These are phyloP conservation scores for Cacoxenus indagator DNA, from an alignment of 2,888 invertebrate species.

Conservation along the genomic window DNA sequence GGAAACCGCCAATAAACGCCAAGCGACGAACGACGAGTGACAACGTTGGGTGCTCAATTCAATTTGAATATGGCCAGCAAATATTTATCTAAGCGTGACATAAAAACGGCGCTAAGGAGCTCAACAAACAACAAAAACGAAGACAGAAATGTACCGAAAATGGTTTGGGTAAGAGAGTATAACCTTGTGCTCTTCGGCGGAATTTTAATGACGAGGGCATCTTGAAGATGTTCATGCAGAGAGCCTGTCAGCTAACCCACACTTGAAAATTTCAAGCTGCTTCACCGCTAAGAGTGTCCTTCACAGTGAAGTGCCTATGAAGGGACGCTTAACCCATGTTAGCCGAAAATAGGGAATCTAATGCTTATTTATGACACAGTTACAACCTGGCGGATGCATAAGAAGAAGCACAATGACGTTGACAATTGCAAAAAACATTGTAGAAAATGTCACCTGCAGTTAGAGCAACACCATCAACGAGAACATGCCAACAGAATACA, in stretches of 20 bases:
- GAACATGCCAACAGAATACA: background rate
- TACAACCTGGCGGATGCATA: too few species aligned
- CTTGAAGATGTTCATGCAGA: background rate
- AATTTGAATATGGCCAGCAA: background rate
- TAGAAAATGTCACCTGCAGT: constrained; percentile 13
- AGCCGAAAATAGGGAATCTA: constrained; percentile 37
- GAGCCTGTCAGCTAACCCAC: background rate
- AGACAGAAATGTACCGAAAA: background rate
- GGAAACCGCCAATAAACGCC: background rate
- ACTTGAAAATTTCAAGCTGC: background rate
- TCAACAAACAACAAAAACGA: background rate
- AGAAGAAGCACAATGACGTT: constrained; percentile 2
- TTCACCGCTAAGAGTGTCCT: constrained; percentile 5
- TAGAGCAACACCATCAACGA: background rate
- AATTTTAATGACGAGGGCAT: background rate
- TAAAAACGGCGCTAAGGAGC: background rate
- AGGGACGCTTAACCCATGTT: constrained; percentile 54
- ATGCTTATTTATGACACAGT: constrained; percentile 20
- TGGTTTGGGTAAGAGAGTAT: background rate
- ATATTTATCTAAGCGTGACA: background rate
- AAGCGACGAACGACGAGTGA: background rate
- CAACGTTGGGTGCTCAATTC: background rate
- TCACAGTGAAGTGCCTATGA: constrained; percentile 47
- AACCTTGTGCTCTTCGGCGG: background rate
- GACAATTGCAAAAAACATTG: background rate